phyloP scores from a whole-genome alignment of 1,140 invertebrate species.

The Pseudomyrmex gracilis region DNA sequence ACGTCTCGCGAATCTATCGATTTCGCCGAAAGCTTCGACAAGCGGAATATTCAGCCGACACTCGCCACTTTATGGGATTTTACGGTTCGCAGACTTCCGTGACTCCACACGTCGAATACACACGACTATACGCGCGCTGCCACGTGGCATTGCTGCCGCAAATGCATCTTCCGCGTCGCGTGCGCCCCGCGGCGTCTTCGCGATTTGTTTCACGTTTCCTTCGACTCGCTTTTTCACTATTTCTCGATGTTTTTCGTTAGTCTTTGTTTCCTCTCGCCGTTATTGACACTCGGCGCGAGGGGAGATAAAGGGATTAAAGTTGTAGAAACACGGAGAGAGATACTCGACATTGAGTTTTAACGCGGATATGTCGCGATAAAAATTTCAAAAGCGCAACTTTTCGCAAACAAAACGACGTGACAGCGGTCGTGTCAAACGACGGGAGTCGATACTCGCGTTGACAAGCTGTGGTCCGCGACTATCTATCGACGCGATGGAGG shows the following conservation, averaged over 20 bases:
- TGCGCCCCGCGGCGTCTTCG: background rate
- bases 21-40: constrained; percentile 61
- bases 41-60: constrained; percentile 66
- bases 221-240: background rate
- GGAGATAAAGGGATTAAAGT: background rate
- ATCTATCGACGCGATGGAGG: background rate
- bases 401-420: background rate
- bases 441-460: constrained; percentile 56
- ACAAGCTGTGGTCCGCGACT: constrained; percentile 35
- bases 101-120: constrained; percentile 69
- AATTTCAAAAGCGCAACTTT: constrained; percentile 48
- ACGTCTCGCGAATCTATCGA: constrained; percentile 71
- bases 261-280: too few species aligned
- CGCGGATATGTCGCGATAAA: constrained; percentile 34
- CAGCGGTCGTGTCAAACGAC: constrained; percentile 40
- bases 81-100: constrained; percentile 70
- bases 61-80: constrained; percentile 65
- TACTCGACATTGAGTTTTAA: background rate
- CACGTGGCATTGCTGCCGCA: background rate
- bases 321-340: background rate
- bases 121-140: constrained; percentile 1
- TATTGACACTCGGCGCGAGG: background rate
- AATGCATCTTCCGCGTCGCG: background rate
- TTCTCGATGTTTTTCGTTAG: background rate
- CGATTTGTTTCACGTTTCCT: constrained; percentile 19